Conservation (phyloP, 2,888 invertebrate species). For the Drosophila quinaria region DNA sequence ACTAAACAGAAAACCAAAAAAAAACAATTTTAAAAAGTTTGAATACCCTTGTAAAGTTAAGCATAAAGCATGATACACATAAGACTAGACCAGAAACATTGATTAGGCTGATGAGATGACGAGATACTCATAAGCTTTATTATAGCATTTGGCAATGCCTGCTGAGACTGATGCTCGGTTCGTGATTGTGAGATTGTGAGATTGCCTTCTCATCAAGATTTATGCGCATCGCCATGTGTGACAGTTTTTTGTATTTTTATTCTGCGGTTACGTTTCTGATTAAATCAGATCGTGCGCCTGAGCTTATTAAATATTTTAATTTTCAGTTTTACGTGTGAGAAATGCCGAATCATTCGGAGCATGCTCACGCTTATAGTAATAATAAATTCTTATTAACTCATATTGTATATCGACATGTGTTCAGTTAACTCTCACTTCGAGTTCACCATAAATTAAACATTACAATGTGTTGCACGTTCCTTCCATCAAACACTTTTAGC, state of each 20-base stretch:
- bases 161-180: background rate
- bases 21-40: conserved; percentile 14
- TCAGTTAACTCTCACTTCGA: conserved; percentile 16
- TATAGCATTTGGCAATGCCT: conserved; percentile 21
- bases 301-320: conserved; percentile 53
- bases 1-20: conserved; percentile 9
- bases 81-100: conserved; percentile 8
- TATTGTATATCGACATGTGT: conserved; percentile 1
- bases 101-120: conserved; percentile 16
- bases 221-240: conserved; percentile 48
- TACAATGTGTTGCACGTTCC: conserved; percentile 2
- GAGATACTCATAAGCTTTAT: conserved; percentile 18
- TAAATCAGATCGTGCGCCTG: conserved; percentile 64
- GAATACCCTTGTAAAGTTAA: conserved; percentile 18
- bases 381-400: background rate
- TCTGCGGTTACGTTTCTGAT: conserved; percentile 42
- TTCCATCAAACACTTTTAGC: background rate
- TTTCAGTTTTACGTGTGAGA: conserved; percentile 49
- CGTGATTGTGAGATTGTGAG: conserved; percentile 1
- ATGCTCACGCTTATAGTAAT: conserved; percentile 17
- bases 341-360: conserved; percentile 23
- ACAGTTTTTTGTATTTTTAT: conserved; percentile 43
- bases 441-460: conserved; percentile 18
- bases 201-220: conserved; percentile 45
- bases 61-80: conserved; percentile 15